Conservation (phyloP, 2,113 vertebrate species). For the Monopterus albus region DNA sequence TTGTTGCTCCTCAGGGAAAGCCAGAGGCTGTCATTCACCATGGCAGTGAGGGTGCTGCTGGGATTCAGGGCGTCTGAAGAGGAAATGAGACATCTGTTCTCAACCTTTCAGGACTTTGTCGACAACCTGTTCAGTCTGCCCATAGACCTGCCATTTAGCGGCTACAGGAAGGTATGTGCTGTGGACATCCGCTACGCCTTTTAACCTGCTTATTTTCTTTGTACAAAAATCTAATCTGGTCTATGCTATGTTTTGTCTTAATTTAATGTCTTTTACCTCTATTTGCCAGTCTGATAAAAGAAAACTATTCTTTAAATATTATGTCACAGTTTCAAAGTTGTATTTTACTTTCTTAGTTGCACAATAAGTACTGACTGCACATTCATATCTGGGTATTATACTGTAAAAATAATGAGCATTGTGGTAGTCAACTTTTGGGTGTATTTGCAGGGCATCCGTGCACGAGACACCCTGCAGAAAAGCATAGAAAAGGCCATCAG, state of each 20-base stretch:
- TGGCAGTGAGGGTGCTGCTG: conserved; percentile 94
- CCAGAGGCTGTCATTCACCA: conserved; percentile 94
- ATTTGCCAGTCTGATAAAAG: too few relatives aligned
- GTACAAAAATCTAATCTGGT: too few relatives aligned
- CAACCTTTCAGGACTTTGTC: conserved; percentile 96
- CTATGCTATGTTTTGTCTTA: neutral
- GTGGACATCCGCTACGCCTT: neutral
- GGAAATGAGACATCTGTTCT: conserved; percentile 90
- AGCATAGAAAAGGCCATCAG: conserved; percentile 94
- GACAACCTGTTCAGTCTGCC: conserved; percentile 98
- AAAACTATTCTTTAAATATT: too few relatives aligned
- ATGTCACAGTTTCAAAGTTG: too few relatives aligned
- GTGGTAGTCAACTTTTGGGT: neutral
- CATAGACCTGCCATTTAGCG: conserved; percentile 94
- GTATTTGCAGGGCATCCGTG: conserved; percentile 89
- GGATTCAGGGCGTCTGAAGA: conserved; percentile 94
- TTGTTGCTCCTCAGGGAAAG: conserved; percentile 82
- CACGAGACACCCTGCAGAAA: conserved; percentile 91
- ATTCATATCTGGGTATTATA: too few relatives aligned
- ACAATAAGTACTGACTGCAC: too few relatives aligned
- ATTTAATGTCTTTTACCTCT: neutral
- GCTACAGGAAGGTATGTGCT: conserved; percentile 90
- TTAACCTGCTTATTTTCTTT: neutral
- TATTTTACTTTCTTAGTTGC: too few relatives aligned
- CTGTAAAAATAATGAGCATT: too few relatives aligned